Base-by-base conservation (phyloP, 2,797 vertebrate species). In the Falco berigora region DNA sequence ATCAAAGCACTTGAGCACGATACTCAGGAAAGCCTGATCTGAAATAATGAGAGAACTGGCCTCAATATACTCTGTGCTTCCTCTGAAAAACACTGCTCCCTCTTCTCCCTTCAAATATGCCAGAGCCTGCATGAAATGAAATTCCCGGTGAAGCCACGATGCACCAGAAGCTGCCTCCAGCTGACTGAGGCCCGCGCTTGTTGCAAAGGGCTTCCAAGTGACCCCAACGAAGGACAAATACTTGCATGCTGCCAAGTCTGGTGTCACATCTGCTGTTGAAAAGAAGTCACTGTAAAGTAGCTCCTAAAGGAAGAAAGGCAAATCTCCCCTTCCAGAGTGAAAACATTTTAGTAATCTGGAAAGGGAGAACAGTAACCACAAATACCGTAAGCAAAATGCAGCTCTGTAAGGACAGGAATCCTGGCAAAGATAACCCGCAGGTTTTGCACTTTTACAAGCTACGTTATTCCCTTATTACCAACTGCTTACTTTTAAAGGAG, bases 201-300 rank as follows among this genome's bases (percentile, higher is more conserved):
- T 40, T 55, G 42, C 58, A 73, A 76, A 79, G 47, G 23, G 12
- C 50, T 73, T 50, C 1, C 0, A 34, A 92, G 40, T 0, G 0
- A 63, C 40, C 9, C 18, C 28, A 42, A 0, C 1, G 3, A 80
- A 71, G 47, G 24, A 89, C 56, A 79, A 92, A 71, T 55, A 59
- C 59, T 85, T 87, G 42, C 32, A 49, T 19, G 73, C 86, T 44
- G 11, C 25, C 0, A 0, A 76, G n/a, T 52, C 56, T 44, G 23
- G n/a, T 67, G n/a, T 74, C 66, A 40, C 27, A 49, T 67, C 22
- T 69, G 46, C 40, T 72, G 42, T 14, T 59, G 90, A 34, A 81
- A 78, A 87, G 52, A 73, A 50, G 58, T n/a, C 49, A n/a, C 25
- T 49, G 14, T 53, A n/a, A 40, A 50, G 36, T 10, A 88, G 32